phyloP scores from a whole-genome alignment of 2,797 vertebrate genomes.

The Pseudochirops cupreus region DNA sequence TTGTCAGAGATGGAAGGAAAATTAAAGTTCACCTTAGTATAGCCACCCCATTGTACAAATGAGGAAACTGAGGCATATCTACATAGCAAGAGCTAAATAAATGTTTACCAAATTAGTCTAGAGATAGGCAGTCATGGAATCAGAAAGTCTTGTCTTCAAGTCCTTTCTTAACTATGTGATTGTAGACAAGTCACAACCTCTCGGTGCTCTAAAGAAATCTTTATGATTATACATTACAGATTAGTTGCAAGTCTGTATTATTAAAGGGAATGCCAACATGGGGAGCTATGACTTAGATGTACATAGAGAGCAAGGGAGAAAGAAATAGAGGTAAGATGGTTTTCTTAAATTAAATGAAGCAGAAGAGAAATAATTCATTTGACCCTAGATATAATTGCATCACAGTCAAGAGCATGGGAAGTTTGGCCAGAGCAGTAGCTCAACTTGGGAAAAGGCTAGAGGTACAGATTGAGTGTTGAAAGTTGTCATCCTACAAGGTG shows the following conservation, averaged over 20 bases:
- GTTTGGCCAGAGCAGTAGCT: neutral
- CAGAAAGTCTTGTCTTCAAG: neutral
- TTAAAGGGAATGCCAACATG: neutral
- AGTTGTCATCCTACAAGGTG: neutral
- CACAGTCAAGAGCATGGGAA: neutral
- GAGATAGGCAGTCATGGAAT: neutral
- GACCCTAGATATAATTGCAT: neutral
- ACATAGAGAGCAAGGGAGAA: neutral
- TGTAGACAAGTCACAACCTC: neutral
- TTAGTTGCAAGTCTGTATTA: neutral
- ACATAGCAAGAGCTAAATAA: neutral
- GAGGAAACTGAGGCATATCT: neutral
- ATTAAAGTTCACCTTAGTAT: neutral
- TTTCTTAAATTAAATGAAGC: neutral
- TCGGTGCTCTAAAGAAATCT: neutral
- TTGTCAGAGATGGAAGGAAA: neutral
- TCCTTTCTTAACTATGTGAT: neutral
- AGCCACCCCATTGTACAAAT: neutral
- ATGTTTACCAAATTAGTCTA: neutral
- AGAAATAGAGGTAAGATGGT: neutral
- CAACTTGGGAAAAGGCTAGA: neutral
- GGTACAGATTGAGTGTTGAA: neutral
- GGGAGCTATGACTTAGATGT: neutral
- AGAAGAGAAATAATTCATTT: neutral
- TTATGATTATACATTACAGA: neutral